These are phyloP conservation scores for Prunella himalayana DNA, from an alignment of 2,113 vertebrate species.

Conservation along the genomic window DNA sequence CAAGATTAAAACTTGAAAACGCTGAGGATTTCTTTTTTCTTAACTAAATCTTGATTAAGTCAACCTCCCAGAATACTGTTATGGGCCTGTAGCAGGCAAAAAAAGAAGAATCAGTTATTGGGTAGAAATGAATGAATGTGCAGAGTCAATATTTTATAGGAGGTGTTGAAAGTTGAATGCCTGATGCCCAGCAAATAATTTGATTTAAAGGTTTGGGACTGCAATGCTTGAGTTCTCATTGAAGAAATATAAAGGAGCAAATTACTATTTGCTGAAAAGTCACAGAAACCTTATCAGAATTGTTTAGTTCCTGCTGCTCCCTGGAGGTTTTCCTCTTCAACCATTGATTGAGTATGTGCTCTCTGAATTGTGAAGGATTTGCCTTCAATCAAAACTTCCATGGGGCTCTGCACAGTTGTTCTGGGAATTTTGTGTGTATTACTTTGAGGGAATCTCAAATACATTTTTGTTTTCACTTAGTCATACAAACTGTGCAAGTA, in stretches of 20 bases:
- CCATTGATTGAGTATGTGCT: conserved; percentile 37
- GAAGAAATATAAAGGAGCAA: conserved; percentile 59
- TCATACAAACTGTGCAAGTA: background rate
- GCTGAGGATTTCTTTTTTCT: background rate
- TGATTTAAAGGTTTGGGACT: conserved; percentile 59
- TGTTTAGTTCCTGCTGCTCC: conserved; percentile 51
- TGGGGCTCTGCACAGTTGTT: background rate
- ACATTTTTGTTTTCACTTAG: background rate
- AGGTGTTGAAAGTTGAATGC: conserved; percentile 32
- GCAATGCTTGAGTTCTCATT: conserved; percentile 45
- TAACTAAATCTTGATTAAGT: conserved; percentile 16
- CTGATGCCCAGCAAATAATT: conserved; percentile 48
- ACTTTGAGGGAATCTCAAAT: background rate
- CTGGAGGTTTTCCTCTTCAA: conserved; percentile 41
- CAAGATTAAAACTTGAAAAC: background rate
- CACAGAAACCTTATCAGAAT: conserved; percentile 53
- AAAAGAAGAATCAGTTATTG: conserved; percentile 21
- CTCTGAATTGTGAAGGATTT: conserved; percentile 61
- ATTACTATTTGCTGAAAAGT: conserved; percentile 54
- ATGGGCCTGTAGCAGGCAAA: background rate
- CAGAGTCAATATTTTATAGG: conserved; percentile 45
- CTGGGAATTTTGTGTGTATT: background rate
- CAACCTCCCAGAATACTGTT: background rate
- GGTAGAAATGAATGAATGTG: conserved; percentile 10
- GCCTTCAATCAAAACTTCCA: conserved; percentile 58